Evolutionary conservation across 2,888 invertebrate species (phyloP), one percentile per base, ranked within the genome.

Genomic region (Chydorus sphaericus): DNA sequence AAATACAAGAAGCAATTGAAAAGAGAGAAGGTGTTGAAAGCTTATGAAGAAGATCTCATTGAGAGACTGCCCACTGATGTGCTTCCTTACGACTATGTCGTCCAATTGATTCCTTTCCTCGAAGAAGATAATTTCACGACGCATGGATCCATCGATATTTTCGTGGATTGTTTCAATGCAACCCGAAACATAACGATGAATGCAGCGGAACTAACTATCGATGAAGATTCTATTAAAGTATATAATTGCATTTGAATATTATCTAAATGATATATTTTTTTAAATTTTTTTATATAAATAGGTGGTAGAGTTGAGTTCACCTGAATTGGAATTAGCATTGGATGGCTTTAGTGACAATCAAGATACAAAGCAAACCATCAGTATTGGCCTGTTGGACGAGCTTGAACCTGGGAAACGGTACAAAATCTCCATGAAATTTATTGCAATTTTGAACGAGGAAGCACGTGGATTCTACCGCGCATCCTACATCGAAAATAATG

Each of bases 171-270:
- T 16, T 29, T 30, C 33, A 74, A 77, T 60, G 73, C 76, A 51
- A 80, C 81, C 8, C 73, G 75, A 53, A 81, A 81, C 66, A 75
- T 90, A n/a, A 84, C 82, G 1, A 74, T 90, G 60, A 89, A 90
- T 66, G 79, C 80, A 7, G 77, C 79, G 33, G 82, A 84, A 60
- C 71, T 89, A 61, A 73, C 71, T 48, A 80, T 88, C 59, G 72
- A 76, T 37, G 74, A 76, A 53, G 72, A 75, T 33, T 73, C 74
- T 52, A 73, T 83, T 4, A 72, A 67, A 48, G 73, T 77, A 50
- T 11, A 18, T 14, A 48, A 3, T 23, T n/a, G 55, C 20, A n/a
- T n/a, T n/a, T n/a, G n/a, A n/a, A n/a, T n/a, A n/a, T n/a, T n/a
- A n/a, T n/a, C n/a, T n/a, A 28, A 56, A 14, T 16, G 28, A 71